Base-by-base conservation (phyloP, 2,797 vertebrate species). In the Phataginus tricuspis region DNA sequence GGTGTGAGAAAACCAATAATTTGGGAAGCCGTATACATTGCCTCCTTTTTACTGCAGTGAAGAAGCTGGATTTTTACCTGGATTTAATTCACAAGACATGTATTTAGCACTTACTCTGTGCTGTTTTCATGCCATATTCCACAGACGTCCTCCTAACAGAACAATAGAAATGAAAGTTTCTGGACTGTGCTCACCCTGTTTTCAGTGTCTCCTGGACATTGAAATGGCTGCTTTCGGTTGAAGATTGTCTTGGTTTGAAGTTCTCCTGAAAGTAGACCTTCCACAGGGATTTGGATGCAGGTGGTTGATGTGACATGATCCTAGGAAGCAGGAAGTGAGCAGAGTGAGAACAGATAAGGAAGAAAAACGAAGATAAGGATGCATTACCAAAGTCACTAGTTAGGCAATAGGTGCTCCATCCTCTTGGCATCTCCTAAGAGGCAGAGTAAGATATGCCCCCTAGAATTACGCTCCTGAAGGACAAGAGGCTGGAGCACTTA, bases 1-100 rank as follows among this genome's bases (percentile, higher is more conserved):
- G 39, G 25, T 94, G 39, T 96, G 92, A 77, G 29, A 94, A 98
- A 96, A 94, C 79, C 51, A 94, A 18, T 94, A 37, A 87, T 97
- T 87, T 97, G 89, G 79, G 86, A 89, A 83, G 83, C 57, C 37
- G 12, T 34, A 4, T 9, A 29, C 21, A 2, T 85, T 64, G 55
- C n/a, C 18, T 69, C 42, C n/a, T 55, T 85, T 96, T 86, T 66
- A 66, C 84, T 75, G 18, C 64, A 57, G 69, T 34, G 75, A 96
- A 84, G 69, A 86, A 91, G 75, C 39, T 86, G 61, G 86, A 42
- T 59, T 95, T 96, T 93, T 61, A 72, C 69, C 64, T 86, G 78
- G 37, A 77, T 80, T 87, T 82, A 63, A 78, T 71, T 69, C 55
- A 27, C 63, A 79, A 61, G 88, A 27, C 74, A 83, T 21, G 27